Conservation (phyloP, 2,888 invertebrate species). For the Fragum sueziense region DNA sequence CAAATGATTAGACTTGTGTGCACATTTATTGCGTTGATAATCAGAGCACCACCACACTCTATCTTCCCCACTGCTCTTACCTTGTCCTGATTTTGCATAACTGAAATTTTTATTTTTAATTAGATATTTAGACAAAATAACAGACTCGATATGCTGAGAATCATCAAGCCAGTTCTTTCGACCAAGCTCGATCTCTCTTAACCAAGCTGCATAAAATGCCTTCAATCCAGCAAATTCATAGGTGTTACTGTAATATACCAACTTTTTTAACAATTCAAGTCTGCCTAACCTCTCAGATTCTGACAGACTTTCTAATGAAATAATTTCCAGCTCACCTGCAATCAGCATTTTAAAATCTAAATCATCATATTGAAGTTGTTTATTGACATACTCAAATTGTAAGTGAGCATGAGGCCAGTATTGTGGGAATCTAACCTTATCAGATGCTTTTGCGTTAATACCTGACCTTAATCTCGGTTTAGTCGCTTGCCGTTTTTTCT, state of each 20-base stretch:
- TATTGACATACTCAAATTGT: conserved; percentile 17
- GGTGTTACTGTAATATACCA: not conserved
- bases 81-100: too few species aligned
- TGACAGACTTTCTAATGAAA: not conserved
- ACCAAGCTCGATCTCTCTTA: not conserved
- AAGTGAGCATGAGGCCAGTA: not conserved
- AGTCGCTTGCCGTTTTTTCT: not conserved
- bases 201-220: not conserved
- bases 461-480: not conserved
- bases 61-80: not conserved
- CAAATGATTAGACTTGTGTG: not conserved
- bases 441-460: not conserved
- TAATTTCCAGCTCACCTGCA: conserved; percentile 4
- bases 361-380: not conserved
- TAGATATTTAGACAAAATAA: not conserved
- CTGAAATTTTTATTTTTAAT: not conserved
- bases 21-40: not conserved
- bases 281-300: not conserved
- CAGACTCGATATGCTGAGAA: not conserved
- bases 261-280: not conserved
- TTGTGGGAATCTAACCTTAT: not conserved
- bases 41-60: not conserved
- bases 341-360: not conserved
- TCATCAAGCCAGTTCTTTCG: not conserved
- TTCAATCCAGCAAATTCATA: conserved; percentile 9